These are phyloP conservation scores for Epirrita christyi DNA, from an alignment of 2,888 invertebrate genomes.

Conservation along the genomic window DNA sequence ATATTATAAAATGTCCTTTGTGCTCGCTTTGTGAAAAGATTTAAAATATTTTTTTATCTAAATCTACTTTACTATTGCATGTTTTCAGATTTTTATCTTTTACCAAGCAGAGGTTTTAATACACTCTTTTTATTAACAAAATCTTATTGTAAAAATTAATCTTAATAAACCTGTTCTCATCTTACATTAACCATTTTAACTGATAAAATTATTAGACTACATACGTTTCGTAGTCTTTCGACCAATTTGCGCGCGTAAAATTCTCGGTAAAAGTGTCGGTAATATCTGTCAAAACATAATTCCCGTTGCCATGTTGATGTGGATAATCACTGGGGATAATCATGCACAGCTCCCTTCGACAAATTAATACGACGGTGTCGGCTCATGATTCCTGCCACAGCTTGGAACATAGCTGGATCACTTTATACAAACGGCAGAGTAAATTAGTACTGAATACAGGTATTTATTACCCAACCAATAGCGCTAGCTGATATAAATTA, in stretches of 20 bases:
- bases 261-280: conserved; percentile 20
- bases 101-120: background rate
- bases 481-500: no score
- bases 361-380: conserved; percentile 45
- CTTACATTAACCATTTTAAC: no score
- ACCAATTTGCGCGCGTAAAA: conserved; percentile 3
- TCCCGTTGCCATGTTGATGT: conserved; percentile 32
- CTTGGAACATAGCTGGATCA: conserved; percentile 25
- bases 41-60: conserved; percentile 5
- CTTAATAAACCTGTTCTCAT: no score
- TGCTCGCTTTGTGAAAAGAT: conserved; percentile 10
- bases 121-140: background rate
- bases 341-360: conserved; percentile 43
- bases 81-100: conserved; percentile 5
- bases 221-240: background rate
- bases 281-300: conserved; percentile 34
- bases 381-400: conserved; percentile 23
- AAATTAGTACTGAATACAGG: no score
- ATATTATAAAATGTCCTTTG: conserved; percentile 21
- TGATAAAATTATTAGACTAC: background rate
- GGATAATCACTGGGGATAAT: conserved; percentile 41
- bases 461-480: no score
- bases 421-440: background rate
- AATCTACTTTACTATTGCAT: conserved; percentile 9
- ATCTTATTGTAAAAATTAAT: background rate